These are phyloP conservation scores for Drosophila murphyi DNA, from an alignment of 1,140 invertebrate genomes.

Conservation along the genomic window DNA sequence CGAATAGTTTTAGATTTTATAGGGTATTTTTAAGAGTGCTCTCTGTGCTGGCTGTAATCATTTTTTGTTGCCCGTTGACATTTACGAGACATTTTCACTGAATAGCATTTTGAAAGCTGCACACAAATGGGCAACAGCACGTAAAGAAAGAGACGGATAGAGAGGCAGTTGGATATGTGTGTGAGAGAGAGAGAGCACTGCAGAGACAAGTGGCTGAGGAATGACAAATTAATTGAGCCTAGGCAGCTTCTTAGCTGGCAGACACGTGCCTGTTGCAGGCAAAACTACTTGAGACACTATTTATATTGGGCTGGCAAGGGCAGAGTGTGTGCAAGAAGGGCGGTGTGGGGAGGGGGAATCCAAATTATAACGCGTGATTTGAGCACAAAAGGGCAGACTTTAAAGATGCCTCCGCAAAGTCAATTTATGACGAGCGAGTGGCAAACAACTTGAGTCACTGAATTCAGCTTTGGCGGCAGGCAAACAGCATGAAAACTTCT, in stretches of 20 bases:
- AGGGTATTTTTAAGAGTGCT: conserved; percentile 7
- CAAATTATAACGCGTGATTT: conserved; percentile 48
- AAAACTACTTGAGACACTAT: conserved; percentile 56
- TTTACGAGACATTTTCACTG: conserved; percentile 56
- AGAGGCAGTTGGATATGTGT: neutral
- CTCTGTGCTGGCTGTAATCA: neutral
- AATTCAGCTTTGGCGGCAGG: neutral
- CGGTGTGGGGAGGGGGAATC: neutral
- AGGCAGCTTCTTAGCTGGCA: conserved; percentile 19
- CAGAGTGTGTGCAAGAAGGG: neutral
- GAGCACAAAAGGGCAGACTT: conserved; percentile 38
- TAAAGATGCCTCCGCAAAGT: conserved; percentile 31
- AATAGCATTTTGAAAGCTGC: conserved; percentile 56
- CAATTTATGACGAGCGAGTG: conserved; percentile 2
- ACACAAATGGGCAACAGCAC: conserved; percentile 52
- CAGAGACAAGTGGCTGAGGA: conserved; percentile 44
- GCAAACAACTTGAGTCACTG: conserved; percentile 40
- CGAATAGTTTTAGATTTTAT: neutral
- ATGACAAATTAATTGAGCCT: conserved; percentile 59
- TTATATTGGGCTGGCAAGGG: conserved; percentile 13
- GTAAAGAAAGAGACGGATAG: conserved; percentile 9
- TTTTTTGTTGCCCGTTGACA: conserved; percentile 42
- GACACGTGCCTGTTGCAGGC: conserved; percentile 36
- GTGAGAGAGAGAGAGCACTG: neutral
- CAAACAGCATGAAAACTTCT: conserved; percentile 11